These are phyloP conservation scores for Myotis findleyi DNA, from an alignment of 2,797 vertebrate genomes.

Conservation along the genomic window DNA sequence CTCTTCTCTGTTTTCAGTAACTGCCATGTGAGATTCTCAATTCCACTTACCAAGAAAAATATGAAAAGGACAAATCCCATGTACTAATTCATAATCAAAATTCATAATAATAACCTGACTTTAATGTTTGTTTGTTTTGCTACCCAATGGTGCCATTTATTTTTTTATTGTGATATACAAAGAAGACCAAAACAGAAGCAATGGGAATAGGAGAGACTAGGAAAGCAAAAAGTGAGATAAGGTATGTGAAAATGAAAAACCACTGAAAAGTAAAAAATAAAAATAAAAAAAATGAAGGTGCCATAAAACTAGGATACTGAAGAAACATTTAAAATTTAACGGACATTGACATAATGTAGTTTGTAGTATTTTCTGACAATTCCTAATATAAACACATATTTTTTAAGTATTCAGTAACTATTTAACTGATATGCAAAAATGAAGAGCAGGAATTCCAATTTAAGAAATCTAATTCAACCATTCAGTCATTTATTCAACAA, in stretches of 20 bases:
- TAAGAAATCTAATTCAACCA: constrained; percentile 32
- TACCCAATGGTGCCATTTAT: neutral
- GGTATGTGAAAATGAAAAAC: constrained; percentile 27
- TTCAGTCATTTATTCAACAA: constrained; percentile 33
- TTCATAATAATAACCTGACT: neutral
- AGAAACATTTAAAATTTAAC: neutral
- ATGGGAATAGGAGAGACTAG: neutral
- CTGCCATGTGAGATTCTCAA: constrained; percentile 6
- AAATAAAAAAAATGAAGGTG: neutral
- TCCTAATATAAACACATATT: neutral
- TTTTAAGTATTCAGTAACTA: constrained; percentile 12
- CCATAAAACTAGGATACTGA: constrained; percentile 8
- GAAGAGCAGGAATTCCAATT: neutral
- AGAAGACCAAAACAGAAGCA: constrained; percentile 20
- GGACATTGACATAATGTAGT: neutral
- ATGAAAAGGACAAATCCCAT: constrained; percentile 19
- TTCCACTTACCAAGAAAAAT: constrained; percentile 45
- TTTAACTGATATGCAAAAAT: constrained; percentile 28
- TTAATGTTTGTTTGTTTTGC: neutral
- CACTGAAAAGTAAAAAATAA: neutral
- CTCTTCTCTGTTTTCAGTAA: neutral
- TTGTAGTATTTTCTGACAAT: constrained; percentile 38
- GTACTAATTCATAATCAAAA: constrained; percentile 14
- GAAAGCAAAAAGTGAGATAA: neutral
- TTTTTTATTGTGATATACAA: neutral